Conservation (phyloP, 2,797 vertebrate species). For the Leptodactylus fallax region DNA sequence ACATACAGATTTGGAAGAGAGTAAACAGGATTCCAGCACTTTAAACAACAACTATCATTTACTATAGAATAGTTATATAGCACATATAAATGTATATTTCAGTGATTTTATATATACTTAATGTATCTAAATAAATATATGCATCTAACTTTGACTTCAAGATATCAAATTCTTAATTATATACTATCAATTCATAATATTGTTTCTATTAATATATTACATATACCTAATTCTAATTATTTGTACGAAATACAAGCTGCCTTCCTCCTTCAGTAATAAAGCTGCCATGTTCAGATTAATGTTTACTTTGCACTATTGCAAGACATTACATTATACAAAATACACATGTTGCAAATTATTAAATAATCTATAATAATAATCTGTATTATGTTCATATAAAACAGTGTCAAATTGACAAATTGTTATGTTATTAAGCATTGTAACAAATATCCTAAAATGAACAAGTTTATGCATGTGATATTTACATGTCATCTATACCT, state of each 20-base stretch:
- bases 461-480: not conserved
- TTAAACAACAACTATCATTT: not conserved
- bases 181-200: not conserved
- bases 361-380: not conserved
- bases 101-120: not conserved
- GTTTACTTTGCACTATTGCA: not conserved
- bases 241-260: not conserved
- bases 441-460: not conserved
- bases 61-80: not conserved
- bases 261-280: not conserved
- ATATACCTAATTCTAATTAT: not conserved
- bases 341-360: not conserved
- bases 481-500: not conserved
- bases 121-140: not conserved
- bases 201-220: not conserved
- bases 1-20: not conserved
- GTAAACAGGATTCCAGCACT: not conserved
- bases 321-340: not conserved
- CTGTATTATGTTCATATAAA: not conserved
- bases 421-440: not conserved
- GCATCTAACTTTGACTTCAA: too few relatives aligned
- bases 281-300: not conserved
- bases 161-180: not conserved
- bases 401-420: not conserved
- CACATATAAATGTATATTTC: not conserved